phyloP scores from a whole-genome alignment of 2,113 vertebrate genomes.

The Rutilus rutilus region DNA sequence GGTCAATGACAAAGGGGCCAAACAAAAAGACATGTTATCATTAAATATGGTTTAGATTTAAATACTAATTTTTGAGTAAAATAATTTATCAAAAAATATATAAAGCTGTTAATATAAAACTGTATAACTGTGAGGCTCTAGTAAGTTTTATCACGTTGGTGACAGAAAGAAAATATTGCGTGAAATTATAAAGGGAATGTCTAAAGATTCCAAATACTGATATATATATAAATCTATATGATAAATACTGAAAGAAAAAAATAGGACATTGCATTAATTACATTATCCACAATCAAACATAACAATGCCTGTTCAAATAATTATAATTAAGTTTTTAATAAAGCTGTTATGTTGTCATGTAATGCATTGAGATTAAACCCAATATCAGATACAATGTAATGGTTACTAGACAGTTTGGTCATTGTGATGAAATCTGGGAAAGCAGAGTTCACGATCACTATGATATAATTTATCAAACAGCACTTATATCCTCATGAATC shows the following conservation, averaged over 20 bases:
- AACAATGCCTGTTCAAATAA: background rate
- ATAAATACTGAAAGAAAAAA: background rate
- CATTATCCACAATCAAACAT: background rate
- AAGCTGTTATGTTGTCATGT: background rate
- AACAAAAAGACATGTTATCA: background rate
- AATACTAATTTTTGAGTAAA: no score
- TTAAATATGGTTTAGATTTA: background rate
- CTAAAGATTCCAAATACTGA: background rate
- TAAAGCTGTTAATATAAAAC: background rate
- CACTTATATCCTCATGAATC: conserved; percentile 43
- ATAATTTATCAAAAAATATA: no score
- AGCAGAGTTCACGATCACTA: conserved; percentile 6
- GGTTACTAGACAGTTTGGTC: background rate
- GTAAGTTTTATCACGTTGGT: background rate
- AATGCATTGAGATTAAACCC: background rate
- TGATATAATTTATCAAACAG: conserved; percentile 17
- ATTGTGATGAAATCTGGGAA: conserved; percentile 1
- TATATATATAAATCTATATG: background rate
- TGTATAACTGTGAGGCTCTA: background rate
- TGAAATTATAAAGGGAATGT: background rate
- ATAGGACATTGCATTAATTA: background rate
- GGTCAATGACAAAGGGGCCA: background rate
- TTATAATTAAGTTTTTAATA: background rate
- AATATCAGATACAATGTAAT: background rate
- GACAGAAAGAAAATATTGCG: background rate